These are phyloP conservation scores for Goniozus legneri DNA, from an alignment of 1,140 invertebrate species.

Conservation along the genomic window DNA sequence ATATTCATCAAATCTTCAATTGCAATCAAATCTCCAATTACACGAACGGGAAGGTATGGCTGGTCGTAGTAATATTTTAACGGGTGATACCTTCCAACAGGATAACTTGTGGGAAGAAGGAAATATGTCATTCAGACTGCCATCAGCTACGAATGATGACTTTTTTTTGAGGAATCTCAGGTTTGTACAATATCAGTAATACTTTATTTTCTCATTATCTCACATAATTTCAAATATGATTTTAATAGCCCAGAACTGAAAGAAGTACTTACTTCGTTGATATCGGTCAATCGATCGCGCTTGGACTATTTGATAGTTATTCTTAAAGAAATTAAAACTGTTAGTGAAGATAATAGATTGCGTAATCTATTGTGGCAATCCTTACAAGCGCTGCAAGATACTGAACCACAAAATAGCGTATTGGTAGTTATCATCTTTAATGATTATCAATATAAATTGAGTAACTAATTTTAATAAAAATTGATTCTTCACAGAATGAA, in stretches of 20 bases:
- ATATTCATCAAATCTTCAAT: slow-evolving; percentile 38
- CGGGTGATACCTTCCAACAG: slow-evolving; percentile 33
- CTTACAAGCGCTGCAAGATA: slow-evolving; percentile 51
- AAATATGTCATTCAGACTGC: slow-evolving; percentile 31
- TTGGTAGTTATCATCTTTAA: slow-evolving; percentile 20
- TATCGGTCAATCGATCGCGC: slow-evolving; percentile 65
- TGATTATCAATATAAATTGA: too few relatives aligned
- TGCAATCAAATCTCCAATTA: slow-evolving; percentile 32
- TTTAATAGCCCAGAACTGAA: slow-evolving; percentile 33
- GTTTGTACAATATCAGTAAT: too few relatives aligned
- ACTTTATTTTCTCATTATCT: too few relatives aligned
- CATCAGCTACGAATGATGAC: slow-evolving; percentile 32
- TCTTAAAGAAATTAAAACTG: slow-evolving; percentile 62
- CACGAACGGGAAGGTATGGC: slow-evolving; percentile 32
- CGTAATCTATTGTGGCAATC: slow-evolving; percentile 61
- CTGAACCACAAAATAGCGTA: slow-evolving; percentile 27
- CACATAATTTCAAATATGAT: too few relatives aligned
- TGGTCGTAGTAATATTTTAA: slow-evolving; percentile 31
- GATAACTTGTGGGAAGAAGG: slow-evolving; percentile 39
- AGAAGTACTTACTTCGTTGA: slow-evolving; percentile 66
- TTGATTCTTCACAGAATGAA: slow-evolving; percentile 29
- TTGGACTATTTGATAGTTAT: slow-evolving; percentile 67
- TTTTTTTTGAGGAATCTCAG: too few relatives aligned
- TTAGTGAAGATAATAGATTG: slow-evolving; percentile 62
- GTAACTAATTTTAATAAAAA: too few relatives aligned